Percentiles rank a stretch among this genome's conserved stretches.
These are phyloP conservation scores for Pachliopta kotzebuea DNA, from an alignment of 2,888 invertebrate genomes.

Conservation along the genomic window DNA sequence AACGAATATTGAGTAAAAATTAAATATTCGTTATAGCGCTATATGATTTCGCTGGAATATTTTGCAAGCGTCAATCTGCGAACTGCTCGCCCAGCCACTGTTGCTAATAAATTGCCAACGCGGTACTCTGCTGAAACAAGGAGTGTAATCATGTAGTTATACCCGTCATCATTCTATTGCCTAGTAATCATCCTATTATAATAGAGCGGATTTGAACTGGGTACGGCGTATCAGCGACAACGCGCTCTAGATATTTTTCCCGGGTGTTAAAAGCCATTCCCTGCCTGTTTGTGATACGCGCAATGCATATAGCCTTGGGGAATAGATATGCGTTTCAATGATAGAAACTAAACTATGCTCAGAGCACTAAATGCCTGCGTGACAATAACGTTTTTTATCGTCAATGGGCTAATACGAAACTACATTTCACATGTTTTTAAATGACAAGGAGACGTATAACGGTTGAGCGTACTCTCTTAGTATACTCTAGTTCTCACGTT, in stretches of 20 bases:
- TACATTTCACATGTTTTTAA: not conserved
- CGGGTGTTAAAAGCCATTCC: conserved; percentile 3
- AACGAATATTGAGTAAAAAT: not conserved
- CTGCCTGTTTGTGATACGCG: not conserved
- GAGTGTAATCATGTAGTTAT: conserved; percentile 19
- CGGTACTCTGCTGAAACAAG: conserved; percentile 12
- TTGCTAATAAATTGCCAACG: not conserved
- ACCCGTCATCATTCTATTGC: conserved; percentile 15
- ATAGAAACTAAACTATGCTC: not conserved
- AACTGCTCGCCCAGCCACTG: not conserved
- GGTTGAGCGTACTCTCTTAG: not conserved
- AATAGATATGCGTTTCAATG: not conserved
- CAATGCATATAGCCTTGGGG: not conserved
- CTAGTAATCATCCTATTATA: conserved; percentile 20
- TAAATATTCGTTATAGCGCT: not conserved
- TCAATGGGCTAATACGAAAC: not conserved
- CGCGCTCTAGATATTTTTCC: not conserved
- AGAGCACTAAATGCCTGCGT: too few relatives aligned
- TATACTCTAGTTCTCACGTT: too few relatives aligned
- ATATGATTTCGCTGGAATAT: not conserved
- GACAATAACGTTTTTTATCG: not conserved
- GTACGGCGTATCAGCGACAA: not conserved
- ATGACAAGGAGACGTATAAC: too few relatives aligned
- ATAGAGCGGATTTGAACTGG: conserved; percentile 1
- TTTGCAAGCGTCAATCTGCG: conserved; percentile 12